Base-by-base conservation (phyloP, 2,888 invertebrate genomes). In the Chloromyia formosa region DNA sequence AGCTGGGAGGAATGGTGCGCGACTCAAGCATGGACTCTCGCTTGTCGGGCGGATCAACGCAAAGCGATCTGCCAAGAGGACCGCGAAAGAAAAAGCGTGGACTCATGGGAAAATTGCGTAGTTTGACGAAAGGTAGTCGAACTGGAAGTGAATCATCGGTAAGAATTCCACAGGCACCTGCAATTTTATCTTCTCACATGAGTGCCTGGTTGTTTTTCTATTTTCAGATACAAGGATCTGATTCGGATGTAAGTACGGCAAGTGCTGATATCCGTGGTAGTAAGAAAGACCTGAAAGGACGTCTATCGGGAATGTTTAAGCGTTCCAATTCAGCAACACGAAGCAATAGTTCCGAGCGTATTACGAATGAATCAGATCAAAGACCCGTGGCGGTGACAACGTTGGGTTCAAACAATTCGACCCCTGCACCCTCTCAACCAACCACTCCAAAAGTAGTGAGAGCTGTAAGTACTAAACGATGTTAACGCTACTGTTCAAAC, bases 11-110 rank as follows among this genome's bases (percentile, higher is more conserved):
- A 77, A 84, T 90, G 84, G 90, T 89, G 66, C 88, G 93, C 72
- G 94, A 94, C 82, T 88, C 91, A 56, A 94, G 94, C 82, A 88
- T 94, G 68, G 94, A 95, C 83, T 94, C 93, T 80, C 91, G 94
- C 56, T 86, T 95, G 79, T 95, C 95, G 0, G 92, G 92, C 58
- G 93, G 93, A 12, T 95, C 95, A 0, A 93, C 93, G 0, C 94
- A 94, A 84, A 94, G 95, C 83, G 95, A 95, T 81, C 84, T 92
- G 75, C 90, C 92, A 1, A 85, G 86, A 1, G 87, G 90, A 42
- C 91, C 93, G 75, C 82, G 86, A 42, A 94, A 94, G 83, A 93
- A 94, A 85, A 90, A 90, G 82, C 93, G 93, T 84, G 89, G 94
- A 68, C 86, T 95, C 45, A 93, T 95, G 82, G 93, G 94, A 18